Base-by-base conservation (phyloP, 2,888 invertebrate genomes). In the Chouioia cunea region DNA sequence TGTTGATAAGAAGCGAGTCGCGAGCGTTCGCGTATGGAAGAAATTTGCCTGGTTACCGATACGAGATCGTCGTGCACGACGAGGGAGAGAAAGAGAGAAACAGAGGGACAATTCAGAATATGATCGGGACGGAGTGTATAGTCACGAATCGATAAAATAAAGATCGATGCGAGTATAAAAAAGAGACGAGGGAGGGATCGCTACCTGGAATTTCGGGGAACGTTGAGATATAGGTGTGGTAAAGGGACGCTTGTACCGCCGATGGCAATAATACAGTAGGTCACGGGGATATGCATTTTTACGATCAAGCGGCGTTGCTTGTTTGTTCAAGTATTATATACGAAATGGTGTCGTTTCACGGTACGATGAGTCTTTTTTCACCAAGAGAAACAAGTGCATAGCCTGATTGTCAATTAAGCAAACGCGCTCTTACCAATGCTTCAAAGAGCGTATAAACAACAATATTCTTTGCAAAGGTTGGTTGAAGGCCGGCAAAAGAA, bases 41-140 rank as follows among this genome's bases (percentile, higher is more conserved):
- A 58, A 65, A 70, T 65, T 65, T 64, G 22, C 64, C 20, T 58
- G 48, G n/a, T 59, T 59, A 70, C 59, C 64, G n/a, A 48, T 48
- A 12, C n/a, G 14, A 4, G 64, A 70, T 70, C 64, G 58, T 43
- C 53, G 22, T 36, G 64, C 58, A 58, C 53, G 58, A 65, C 59
- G 59, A 70, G 47, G 22, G n/a, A 57, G 48, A 3, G 4, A 6
- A 27, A 3, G 27, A 27, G 27, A 27, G 27, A 6, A 2, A 36
- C 14, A 36, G 4, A 14, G 63, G 58, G 47, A 14, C 58, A 46
- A 57, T 63, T 48, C 63, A 46, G 67, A 60, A 44, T 68, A 56
- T 60, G 62, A 68, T 68, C 60, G n/a, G 62, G 43, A 6, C 36
- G 8, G 16, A 14, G 15, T 12, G 16, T 22, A 4, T 16, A 27